Evolutionary conservation across 2,888 invertebrate genomes (phyloP), one percentile per base, ranked within the genome.

Genomic region (Scaptomyza cyrtandrae): DNA sequence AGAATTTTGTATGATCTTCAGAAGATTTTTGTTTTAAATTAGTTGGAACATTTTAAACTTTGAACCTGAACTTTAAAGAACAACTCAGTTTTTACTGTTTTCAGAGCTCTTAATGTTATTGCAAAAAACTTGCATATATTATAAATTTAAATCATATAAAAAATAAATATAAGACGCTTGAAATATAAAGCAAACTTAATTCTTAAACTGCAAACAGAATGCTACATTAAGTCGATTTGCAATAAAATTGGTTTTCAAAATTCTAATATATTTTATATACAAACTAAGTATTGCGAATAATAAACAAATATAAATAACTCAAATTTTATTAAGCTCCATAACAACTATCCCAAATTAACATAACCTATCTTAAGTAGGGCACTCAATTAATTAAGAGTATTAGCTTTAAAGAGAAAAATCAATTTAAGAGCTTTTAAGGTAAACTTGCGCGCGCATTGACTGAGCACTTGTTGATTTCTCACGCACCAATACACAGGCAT

Each of bases 381-480:
- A 43, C 31, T 27, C 14, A 11, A 41, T 33, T 6, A n/a, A n/a
- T 65, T 39, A 73, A 73, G 73, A 75, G 73, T 7, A 27, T 10
- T 24, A 2, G 6, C 1, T 11, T 9, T 39, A 37, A 76, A 76
- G 80, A 75, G 85, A 6, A 45, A 1, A 29, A 13, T 3, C 3
- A 24, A 29, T 16, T 48, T 44, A 66, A 60, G 52, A 75, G 52
- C n/a, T 31, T 37, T 10, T 37, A 37, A 0, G 10, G 9, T n/a
- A 39, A 45, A 37, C 6, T 0, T 81, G 84, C 87, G 89, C 76
- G 82, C 85, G 88, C 80, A 76, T 41, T 62, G 41, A 7, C 53
- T 48, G 56, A 74, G 82, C 89, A 85, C 84, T 85, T 85, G 84
- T 85, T 85, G 84, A 85, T 88, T 71, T 82, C 67, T 63, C 71